Evolutionary conservation across 1,140 invertebrate genomes (phyloP), one percentile per base, ranked within the genome.

Genomic region (Macrosteles quadrilineatus): DNA sequence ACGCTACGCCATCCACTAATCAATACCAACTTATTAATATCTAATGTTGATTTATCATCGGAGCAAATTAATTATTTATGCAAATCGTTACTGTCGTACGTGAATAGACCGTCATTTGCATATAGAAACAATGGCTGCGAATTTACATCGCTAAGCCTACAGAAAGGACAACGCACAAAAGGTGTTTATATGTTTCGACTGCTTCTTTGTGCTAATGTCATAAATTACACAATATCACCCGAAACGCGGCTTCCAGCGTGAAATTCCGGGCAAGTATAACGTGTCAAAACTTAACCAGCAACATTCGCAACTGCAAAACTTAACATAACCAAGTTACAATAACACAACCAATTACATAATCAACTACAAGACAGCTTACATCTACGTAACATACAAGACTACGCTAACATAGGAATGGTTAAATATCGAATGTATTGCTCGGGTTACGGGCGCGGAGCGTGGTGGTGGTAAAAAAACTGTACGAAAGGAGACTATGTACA

Each of bases 1-100:
- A n/a, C n/a, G 47, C 47, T n/a, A 50, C 47, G 47, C 47, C 4
- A 50, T n/a, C 21, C 23, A 11, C 55, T 30, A 59, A 59, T 59
- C 55, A 59, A 59, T 59, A 43, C 14, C 21, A 11, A 45, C 23
- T 43, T 66, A 66, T 66, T 43, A 66, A 66, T 66, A 66, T 25
- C 63, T 43, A 43, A 66, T 43, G 63, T 66, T 45, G 40, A 66
- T 66, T 66, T 66, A 43, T 43, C 45, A 43, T 66, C 23, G 23
- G 40, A 27, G 63, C 21, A 66, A 66, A 66, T 45, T 66, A 66
- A 66, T 66, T 66, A 66, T 66, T 66, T 66, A 66, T 66, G 63
- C 45, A 66, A 66, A 66, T 66, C 40, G 40, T 66, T 45, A 45
- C 19, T 66, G 63, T 40, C 63, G 21, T 43, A 66, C 63, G 55